A percentile compares a stretch with the other conserved stretches of the same genome.
phyloP scores from a whole-genome alignment of 2,113 vertebrate genomes.

The Bufo gargarizans region DNA sequence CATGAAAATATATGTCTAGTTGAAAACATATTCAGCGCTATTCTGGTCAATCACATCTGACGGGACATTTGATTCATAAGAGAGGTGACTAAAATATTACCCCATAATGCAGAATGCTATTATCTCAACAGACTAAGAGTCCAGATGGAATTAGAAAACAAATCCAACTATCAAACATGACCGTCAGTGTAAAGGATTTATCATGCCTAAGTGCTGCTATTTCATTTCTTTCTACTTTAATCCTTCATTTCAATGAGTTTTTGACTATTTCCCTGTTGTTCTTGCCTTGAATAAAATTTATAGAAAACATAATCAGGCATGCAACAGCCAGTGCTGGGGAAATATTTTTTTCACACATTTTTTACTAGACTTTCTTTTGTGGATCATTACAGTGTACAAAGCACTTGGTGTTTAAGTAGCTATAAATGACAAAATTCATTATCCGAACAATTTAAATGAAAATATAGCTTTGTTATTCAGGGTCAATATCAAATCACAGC shows the following conservation, averaged over 20 bases:
- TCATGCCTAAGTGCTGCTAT: conserved; percentile 41
- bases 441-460: conserved; percentile 55
- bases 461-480: conserved; percentile 52
- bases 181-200: conserved; percentile 46
- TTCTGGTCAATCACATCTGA: conserved; percentile 49
- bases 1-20: conserved; percentile 33
- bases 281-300: conserved; percentile 52
- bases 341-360: conserved; percentile 35
- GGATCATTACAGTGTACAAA: conserved; percentile 29
- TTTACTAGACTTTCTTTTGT: conserved; percentile 32
- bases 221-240: conserved; percentile 52
- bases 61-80: conserved; percentile 42
- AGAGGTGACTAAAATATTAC: conserved; percentile 49
- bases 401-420: conserved; percentile 39
- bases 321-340: not conserved
- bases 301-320: conserved; percentile 46
- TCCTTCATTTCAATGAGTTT: conserved; percentile 46
- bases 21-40: conserved; percentile 43
- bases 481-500: conserved; percentile 56
- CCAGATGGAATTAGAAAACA: conserved; percentile 49
- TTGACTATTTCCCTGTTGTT: conserved; percentile 52
- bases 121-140: conserved; percentile 50
- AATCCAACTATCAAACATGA: conserved; percentile 42
- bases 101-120: conserved; percentile 51
- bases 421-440: conserved; percentile 55